phyloP scores from a whole-genome alignment of 2,888 invertebrate species.

The Palloptera scutellata region DNA sequence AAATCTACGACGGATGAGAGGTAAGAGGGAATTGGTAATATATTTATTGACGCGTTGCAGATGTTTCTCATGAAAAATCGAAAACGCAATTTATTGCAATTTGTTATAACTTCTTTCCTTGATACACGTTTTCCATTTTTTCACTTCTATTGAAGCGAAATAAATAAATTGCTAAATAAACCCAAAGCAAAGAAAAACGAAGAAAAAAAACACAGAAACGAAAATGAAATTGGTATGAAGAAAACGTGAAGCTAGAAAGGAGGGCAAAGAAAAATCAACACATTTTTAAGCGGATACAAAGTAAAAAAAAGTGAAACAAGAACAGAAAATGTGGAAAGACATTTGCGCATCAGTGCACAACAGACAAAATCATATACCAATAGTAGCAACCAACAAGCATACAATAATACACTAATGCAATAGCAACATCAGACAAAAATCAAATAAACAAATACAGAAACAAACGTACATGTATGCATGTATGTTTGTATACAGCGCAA shows the following conservation, averaged over 20 bases:
- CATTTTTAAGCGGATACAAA: background rate
- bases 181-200: background rate
- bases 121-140: too few species aligned
- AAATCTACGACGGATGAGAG: too few species aligned
- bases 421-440: too few species aligned
- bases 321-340: background rate
- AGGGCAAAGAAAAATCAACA: background rate
- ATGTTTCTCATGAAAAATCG: constrained; percentile 23
- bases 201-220: background rate
- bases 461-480: too few species aligned
- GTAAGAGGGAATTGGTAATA: background rate
- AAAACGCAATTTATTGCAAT: constrained; percentile 27
- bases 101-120: background rate
- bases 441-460: too few species aligned
- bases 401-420: too few species aligned
- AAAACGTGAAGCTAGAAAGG: background rate
- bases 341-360: background rate
- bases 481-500: too few species aligned
- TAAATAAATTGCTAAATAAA: constrained; percentile 6
- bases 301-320: background rate
- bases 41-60: constrained; percentile 32
- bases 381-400: too few species aligned
- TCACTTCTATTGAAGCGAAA: background rate
- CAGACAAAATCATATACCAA: background rate
- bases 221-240: background rate